These are phyloP conservation scores for Ammospiza caudacuta DNA, from an alignment of 2,113 vertebrate genomes.

Conservation along the genomic window DNA sequence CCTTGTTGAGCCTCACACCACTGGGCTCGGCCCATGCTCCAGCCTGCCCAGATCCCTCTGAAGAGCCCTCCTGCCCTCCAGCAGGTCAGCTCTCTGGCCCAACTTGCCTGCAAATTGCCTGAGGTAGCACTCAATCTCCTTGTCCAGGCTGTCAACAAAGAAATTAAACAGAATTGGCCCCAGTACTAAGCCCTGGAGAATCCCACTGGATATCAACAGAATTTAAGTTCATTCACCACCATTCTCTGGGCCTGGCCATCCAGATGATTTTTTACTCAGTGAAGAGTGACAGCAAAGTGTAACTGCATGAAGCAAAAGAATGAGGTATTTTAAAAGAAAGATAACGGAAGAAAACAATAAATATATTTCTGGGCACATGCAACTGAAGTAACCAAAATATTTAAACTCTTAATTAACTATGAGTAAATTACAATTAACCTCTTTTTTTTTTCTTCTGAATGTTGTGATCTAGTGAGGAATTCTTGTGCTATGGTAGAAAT, in stretches of 20 bases:
- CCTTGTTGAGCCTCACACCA: neutral
- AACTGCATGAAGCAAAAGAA: neutral
- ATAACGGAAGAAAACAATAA: neutral
- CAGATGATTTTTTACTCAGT: neutral
- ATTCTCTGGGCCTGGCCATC: too few relatives aligned
- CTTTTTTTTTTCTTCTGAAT: neutral
- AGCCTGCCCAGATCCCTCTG: neutral
- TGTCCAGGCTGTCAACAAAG: neutral
- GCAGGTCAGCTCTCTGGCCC: accelerated
- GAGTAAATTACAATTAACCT: neutral
- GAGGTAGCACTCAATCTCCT: neutral
- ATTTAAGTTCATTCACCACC: neutral
- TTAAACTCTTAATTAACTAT: neutral
- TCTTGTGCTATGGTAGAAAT: neutral
- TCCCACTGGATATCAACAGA: accelerated
- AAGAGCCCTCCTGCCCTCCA: neutral
- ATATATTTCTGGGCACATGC: neutral
- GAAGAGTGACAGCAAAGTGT: neutral
- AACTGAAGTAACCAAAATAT: neutral
- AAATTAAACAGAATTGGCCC: neutral
- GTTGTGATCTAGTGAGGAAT: neutral
- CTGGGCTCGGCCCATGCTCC: neutral
- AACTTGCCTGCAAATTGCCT: neutral
- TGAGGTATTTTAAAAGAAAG: neutral
- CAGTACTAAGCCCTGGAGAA: neutral